Evolutionary conservation across 2,797 vertebrate genomes (phyloP), one percentile per base, ranked within the genome.

Genomic region (Chelonia mydas): DNA sequence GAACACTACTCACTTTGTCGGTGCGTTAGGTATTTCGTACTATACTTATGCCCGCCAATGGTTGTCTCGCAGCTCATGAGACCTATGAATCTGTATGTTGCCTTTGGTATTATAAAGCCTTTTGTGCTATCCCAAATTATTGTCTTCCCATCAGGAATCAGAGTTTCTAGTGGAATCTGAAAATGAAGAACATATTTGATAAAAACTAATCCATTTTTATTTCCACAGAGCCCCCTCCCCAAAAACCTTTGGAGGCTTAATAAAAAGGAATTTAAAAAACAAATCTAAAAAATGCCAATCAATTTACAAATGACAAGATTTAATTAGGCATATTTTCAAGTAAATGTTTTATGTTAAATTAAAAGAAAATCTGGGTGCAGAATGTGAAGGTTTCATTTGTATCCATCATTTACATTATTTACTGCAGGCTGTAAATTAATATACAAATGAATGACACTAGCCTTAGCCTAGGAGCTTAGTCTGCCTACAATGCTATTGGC

Each of bases 101-200:
- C 99, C 25, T 98, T 98, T 81, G 98, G 98, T 97, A 99, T 99
- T 87, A 98, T 98, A 97, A 99, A 99, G 72, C 99, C 99, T 87
- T 96, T 98, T 85, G 87, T 99, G 95, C 98, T 99, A 97, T 99
- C 99, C 99, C 99, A 99, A 33, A 98, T 97, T 76, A 99, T 98
- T 97, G 98, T 99, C 96, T 97, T 98, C 53, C 98, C 98, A 90
- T 99, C 99, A 37, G 99, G 98, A 89, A 86, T 93, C 76, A 99
- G 74, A 55, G 94, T 98, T 37, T 94, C 96, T 78, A 37, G 55
- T 78, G 98, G 98, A 97, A 98, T 98, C 99, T 99, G 97, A 89
- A 98, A 97, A 87, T 23, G 80, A 95, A 94, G 96, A 95, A 84
- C 77, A 94, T 0, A 25, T 21, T 84, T 96, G 79, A 94, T 55